A percentile compares a stretch with the other conserved stretches of the same genome.
These are phyloP conservation scores for Pasiphila rectangulata DNA, from an alignment of 2,888 invertebrate species.

Conservation along the genomic window DNA sequence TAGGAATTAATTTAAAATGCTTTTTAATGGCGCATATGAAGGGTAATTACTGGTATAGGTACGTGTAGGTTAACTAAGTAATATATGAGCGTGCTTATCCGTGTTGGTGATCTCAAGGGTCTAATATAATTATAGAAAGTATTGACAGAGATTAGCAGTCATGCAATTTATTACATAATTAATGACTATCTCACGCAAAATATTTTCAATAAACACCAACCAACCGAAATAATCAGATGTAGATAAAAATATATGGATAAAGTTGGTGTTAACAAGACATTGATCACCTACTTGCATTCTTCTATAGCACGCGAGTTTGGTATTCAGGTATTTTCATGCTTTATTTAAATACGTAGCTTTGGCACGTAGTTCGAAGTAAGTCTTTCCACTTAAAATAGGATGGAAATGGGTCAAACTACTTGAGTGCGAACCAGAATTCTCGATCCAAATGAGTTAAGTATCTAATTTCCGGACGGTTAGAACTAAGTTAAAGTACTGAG, in stretches of 20 bases:
- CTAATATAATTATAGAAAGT: background rate
- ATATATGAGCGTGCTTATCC: conserved; percentile 8
- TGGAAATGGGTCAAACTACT: no score
- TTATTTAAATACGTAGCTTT: background rate
- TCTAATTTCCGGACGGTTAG: conserved; percentile 9
- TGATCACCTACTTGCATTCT: no score
- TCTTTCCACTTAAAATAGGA: no score
- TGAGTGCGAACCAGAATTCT: background rate
- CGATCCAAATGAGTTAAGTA: background rate
- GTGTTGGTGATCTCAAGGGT: conserved; percentile 12
- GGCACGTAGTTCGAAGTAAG: background rate
- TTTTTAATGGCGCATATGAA: conserved; percentile 19
- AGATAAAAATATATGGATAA: no score
- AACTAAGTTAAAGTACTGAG: background rate
- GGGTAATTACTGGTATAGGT: conserved; percentile 16
- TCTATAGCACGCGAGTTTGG: no score
- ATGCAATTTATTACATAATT: no score
- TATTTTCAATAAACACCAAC: no score
- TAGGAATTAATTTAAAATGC: conserved; percentile 21
- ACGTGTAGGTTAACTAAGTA: conserved; percentile 12
- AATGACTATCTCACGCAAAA: no score
- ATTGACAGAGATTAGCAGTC: no score
- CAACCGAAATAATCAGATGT: no score
- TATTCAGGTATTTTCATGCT: no score
- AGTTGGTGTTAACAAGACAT: no score